Percentiles rank a stretch among this genome's conserved stretches.
phyloP scores from a whole-genome alignment of 2,113 vertebrate species.

The Hiodon alosoides region DNA sequence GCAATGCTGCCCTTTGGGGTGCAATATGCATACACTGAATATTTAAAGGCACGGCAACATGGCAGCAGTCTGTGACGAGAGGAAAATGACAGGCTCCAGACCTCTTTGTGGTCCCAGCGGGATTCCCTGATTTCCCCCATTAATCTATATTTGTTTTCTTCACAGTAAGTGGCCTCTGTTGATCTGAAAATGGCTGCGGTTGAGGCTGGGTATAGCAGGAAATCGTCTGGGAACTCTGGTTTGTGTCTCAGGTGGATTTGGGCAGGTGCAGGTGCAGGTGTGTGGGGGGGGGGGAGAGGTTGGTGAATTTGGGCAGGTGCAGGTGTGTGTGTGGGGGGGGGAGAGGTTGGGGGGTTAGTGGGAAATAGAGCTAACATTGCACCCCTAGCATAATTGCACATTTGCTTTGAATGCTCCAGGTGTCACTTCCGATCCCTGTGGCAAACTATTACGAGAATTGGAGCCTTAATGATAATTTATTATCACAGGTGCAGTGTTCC shows the following conservation, averaged over 20 bases:
- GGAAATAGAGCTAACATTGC: neutral
- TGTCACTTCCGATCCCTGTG: slow-evolving; percentile 23
- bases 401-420: slow-evolving; percentile 20
- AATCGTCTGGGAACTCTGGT: neutral
- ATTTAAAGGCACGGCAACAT: slow-evolving; percentile 54
- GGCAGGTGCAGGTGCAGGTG: too few species aligned
- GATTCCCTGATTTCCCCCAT: too few species aligned
- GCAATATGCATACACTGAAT: slow-evolving; percentile 61
- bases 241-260: neutral
- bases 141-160: neutral
- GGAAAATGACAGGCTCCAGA: slow-evolving; percentile 21
- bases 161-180: neutral
- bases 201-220: neutral
- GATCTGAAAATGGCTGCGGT: neutral
- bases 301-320: neutral
- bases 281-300: too few species aligned
- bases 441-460: slow-evolving; percentile 25
- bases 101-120: neutral
- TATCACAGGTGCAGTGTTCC: slow-evolving; percentile 26
- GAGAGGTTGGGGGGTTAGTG: neutral
- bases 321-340: too few species aligned
- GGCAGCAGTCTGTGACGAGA: slow-evolving; percentile 51
- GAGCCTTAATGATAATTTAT: slow-evolving; percentile 27
- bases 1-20: slow-evolving; percentile 54
- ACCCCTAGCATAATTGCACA: slow-evolving; percentile 2